Base-by-base conservation (phyloP, 2,888 invertebrate species). In the Eurytoma californica region DNA sequence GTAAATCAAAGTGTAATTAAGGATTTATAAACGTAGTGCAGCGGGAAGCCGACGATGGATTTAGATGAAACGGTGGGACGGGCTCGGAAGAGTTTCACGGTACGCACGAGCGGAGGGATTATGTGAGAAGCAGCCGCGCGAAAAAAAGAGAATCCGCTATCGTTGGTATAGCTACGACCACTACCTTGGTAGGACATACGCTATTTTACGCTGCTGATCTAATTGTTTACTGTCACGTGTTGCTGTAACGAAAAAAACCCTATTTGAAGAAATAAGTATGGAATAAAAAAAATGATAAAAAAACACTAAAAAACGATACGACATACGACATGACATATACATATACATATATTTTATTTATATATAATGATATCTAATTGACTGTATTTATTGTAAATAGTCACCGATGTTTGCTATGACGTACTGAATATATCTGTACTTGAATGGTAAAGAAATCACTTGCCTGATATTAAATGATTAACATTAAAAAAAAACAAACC, bases 351-450 rank as follows among this genome's bases (percentile, higher is more conserved):
- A 88, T 88, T 88, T 88, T 88, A 88, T 88, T 88, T 88, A 88
- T 88, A 86, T 84, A 88, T 86, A 84, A 85, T 68, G 70, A 83
- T 83, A 83, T 86, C 86, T 88, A 88, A 88, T 86, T 87, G 85
- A 89, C 86, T 89, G 89, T 89, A 89, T 89, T 88, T 89, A 89
- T 88, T 89, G 89, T 89, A 89, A 89, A 89, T 89, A 89, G 88
- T 89, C 86, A 82, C 83, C 83, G 88, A 89, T 89, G 89, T 89
- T 89, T 89, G 88, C 89, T 88, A 89, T 89, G 87, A 87, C 80
- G 81, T 82, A 82, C 88, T 87, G 88, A 87, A 88, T 88, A 88
- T 89, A 88, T 88, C 88, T 88, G 88, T 89, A 88, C 88, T 87
- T 88, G 88, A 86, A 88, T 89, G 89, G 87, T 60, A 70, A 79